phyloP scores from a whole-genome alignment of 1,140 invertebrate genomes.

The Phenacoccus solenopsis region DNA sequence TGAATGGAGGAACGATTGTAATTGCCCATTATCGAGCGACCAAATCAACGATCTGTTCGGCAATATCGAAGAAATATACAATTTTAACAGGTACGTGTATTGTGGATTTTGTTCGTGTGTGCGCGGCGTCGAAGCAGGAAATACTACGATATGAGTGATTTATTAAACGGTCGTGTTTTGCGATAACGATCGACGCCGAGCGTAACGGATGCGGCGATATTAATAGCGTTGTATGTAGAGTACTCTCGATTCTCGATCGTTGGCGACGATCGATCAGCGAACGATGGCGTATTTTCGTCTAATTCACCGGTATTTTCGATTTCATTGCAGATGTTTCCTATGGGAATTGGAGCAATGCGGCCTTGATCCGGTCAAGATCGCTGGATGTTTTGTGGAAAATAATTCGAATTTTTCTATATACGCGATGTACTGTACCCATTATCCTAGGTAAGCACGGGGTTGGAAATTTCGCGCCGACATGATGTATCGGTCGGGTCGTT shows the following conservation, averaged over 20 bases:
- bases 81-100: constrained; percentile 26
- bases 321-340: constrained; percentile 56
- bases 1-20: constrained; percentile 54
- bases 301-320: too few relatives aligned
- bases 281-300: too few relatives aligned
- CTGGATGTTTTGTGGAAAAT: constrained; percentile 78
- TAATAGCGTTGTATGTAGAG: too few relatives aligned
- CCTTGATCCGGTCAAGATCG: constrained; percentile 69
- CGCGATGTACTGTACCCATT: constrained; percentile 84
- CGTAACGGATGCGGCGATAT: too few relatives aligned
- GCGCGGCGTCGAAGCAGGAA: too few relatives aligned
- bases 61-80: constrained; percentile 21
- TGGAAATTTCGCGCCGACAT: too few relatives aligned
- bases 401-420: constrained; percentile 86
- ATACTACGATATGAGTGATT: too few relatives aligned
- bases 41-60: constrained; percentile 19
- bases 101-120: constrained; percentile 8
- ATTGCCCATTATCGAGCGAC: constrained; percentile 35
- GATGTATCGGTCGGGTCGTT: too few relatives aligned
- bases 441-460: constrained; percentile 43
- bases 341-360: constrained; percentile 66
- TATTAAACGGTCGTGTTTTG: too few relatives aligned
- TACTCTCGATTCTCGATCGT: too few relatives aligned
- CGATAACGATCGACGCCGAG: too few relatives aligned
- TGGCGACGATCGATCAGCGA: too few relatives aligned